These are phyloP conservation scores for Caenorhabditis sp. DNA, from an alignment of 2,888 invertebrate species.

Conservation along the genomic window DNA sequence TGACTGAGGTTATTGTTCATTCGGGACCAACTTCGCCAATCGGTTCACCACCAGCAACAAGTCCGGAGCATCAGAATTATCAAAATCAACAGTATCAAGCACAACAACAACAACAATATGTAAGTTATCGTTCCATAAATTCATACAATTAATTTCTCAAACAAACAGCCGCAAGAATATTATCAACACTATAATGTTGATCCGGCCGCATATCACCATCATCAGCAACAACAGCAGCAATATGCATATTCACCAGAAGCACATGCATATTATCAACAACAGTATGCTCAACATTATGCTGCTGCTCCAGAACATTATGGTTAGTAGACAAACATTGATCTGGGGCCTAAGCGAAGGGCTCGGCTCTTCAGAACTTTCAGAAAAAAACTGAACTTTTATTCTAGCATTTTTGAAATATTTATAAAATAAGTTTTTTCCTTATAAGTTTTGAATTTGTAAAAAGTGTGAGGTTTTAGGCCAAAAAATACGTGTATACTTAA, in stretches of 20 bases:
- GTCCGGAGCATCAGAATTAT: conserved; percentile 16
- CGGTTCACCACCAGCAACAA: conserved; percentile 21
- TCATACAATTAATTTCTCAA: not conserved
- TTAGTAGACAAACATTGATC: no score
- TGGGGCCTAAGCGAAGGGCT: no score
- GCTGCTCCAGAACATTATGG: not conserved
- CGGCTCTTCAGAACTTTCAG: no score
- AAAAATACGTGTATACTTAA: no score
- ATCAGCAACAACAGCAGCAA: conserved; percentile 16
- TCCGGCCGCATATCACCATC: conserved; percentile 3
- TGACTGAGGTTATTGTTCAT: conserved; percentile 53
- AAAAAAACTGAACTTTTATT: no score
- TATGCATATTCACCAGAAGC: conserved; percentile 25
- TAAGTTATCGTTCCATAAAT: no score
- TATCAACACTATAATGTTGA: conserved; percentile 12
- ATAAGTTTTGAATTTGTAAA: not conserved
- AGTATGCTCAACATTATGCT: conserved; percentile 6
- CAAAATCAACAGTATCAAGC: conserved; percentile 19
- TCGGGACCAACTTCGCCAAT: conserved; percentile 51
- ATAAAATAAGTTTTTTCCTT: no score
- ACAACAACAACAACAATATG: conserved; percentile 21
- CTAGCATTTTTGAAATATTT: no score
- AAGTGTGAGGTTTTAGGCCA: not conserved
- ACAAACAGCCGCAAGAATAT: conserved; percentile 13
- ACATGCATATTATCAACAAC: conserved; percentile 23